Evolutionary conservation across 2,797 vertebrate species (phyloP).

Genomic region (Holocentrus rufus): DNA sequence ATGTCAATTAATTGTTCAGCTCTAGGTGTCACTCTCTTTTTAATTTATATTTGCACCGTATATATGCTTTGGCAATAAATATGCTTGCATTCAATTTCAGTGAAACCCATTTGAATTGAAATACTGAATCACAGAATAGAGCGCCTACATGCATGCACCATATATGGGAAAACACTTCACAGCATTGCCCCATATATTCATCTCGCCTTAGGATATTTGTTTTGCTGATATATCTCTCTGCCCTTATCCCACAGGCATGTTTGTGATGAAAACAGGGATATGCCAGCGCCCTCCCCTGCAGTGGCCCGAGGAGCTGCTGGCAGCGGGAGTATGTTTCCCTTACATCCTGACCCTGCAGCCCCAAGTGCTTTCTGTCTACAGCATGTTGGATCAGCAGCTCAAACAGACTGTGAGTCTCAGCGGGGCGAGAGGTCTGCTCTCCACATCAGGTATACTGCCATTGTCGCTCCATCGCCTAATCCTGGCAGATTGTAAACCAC

Average conservation of each 20-base stretch:
- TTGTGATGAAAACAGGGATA: slow-evolving; percentile 77
- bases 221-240: slow-evolving; percentile 47
- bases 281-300: slow-evolving; percentile 78
- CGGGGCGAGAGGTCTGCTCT: slow-evolving; percentile 65
- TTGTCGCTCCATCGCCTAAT: slow-evolving; percentile 10
- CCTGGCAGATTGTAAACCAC: slow-evolving; percentile 13
- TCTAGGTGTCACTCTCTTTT: no score
- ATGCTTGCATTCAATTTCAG: no score
- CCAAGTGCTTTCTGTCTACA: slow-evolving; percentile 74
- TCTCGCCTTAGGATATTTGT: slow-evolving; percentile 54
- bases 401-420: slow-evolving; percentile 76
- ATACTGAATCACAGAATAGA: neutral
- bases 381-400: slow-evolving; percentile 77
- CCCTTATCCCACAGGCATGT: slow-evolving; percentile 73
- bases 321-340: slow-evolving; percentile 73
- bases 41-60: no score
- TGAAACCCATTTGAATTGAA: no score
- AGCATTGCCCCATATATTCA: slow-evolving; percentile 33
- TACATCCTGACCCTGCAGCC: slow-evolving; percentile 73
- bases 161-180: slow-evolving; percentile 33
- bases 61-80: no score
- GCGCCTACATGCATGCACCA: slow-evolving; percentile 1
- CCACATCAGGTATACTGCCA: slow-evolving; percentile 66
- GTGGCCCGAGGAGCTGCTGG: slow-evolving; percentile 76
- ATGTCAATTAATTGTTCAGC: no score